Evolutionary conservation across 1,140 invertebrate genomes (phyloP).

Genomic region (Microplitis mediator): DNA sequence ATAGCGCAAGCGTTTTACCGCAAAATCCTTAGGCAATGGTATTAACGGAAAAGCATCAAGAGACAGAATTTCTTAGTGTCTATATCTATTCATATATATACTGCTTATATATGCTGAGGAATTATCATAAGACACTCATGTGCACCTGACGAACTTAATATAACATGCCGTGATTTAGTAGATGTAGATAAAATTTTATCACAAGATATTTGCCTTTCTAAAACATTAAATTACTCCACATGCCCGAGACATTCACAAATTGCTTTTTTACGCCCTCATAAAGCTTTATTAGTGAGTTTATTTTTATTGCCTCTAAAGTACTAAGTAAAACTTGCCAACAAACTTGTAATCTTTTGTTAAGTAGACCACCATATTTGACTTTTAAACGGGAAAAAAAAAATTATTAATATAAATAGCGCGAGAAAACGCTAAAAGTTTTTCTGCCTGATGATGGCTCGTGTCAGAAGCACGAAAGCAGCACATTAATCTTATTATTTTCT

Average conservation of each 20-base stretch:
- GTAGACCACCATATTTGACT: too few species aligned
- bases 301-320: too few species aligned
- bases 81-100: not conserved
- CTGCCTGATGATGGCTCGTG: not conserved
- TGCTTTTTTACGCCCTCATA: too few species aligned
- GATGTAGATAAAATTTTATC: conserved; percentile 1
- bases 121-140: conserved; percentile 22
- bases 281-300: too few species aligned
- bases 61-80: not conserved
- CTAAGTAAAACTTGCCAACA: too few species aligned
- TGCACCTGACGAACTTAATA: conserved; percentile 12
- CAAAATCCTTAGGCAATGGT: conserved; percentile 2
- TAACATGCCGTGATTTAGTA: not conserved
- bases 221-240: too few species aligned
- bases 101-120: not conserved
- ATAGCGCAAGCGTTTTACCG: not conserved
- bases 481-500: conserved; percentile 6
- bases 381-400: too few species aligned
- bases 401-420: not conserved
- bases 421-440: not conserved
- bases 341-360: too few species aligned
- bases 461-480: not conserved
- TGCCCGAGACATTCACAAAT: too few species aligned
- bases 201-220: not conserved
- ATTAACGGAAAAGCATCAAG: not conserved